Base-by-base conservation (phyloP, 1,140 invertebrate species). In the Drosophila prosaltans region DNA sequence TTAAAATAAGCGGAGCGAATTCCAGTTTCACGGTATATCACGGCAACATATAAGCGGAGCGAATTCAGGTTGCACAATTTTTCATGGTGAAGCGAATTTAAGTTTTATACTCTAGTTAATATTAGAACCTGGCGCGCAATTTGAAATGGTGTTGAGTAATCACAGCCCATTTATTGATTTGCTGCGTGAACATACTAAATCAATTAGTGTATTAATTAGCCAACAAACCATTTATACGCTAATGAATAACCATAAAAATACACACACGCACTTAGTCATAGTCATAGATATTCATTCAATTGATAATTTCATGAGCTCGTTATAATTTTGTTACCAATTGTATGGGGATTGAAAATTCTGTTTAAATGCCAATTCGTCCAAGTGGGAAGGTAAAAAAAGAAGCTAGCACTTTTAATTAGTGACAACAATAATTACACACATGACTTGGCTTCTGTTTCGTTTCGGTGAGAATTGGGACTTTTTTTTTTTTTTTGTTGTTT, bases 391-490 rank as follows among this genome's bases (percentile, higher is more conserved):
- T 16, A 48, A 24, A 65, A 65, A 67, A 54, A 61, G 48, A 61
- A 10, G n/a, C 21, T 21, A 62, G 57, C 75, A 66, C 79, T 84
- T 88, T 88, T 88, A 88, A 88, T 88, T 88, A 88, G 84, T 88
- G 84, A 88, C 83, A 88, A 88, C 83, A 84, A 88, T 83, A 88
- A 88, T 88, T 88, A 88, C 83, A 88, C 83, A 88, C 58, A 51
- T 26, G 45, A 51, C 45, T 51, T 51, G 45, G 45, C 45, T 51
- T 51, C 45, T 51, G 45, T 51, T 51, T 51, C 45, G 45, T 24
- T 48, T 24, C 21, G 21, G 45, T 51, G 2, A 26, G 21, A 21
- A 26, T 51, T 51, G 45, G 45, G 24, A 51, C 21, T 51, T 51
- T 43, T 43, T 43, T 63, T 66, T 66, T 71, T 60, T 43, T 78